Evolutionary conservation across 2,113 vertebrate genomes (phyloP), one percentile per base, ranked within the genome.

Genomic region (Lasiurus cinereus): DNA sequence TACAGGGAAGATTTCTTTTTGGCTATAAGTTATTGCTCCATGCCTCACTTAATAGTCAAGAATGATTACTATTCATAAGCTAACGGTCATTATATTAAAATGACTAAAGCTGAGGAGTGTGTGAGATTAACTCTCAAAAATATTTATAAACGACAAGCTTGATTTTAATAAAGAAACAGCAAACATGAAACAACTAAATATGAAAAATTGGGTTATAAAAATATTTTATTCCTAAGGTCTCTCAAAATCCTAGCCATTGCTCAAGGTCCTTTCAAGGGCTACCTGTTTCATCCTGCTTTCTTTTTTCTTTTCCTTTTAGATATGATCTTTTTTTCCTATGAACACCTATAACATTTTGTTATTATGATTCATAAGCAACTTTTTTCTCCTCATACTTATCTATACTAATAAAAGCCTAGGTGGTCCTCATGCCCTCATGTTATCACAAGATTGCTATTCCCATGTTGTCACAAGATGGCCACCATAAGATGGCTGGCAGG

Each of bases 101-200:
- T 83, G 43, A 70, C 31, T 70, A 36, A 88, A n/a, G 43, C 6
- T 48, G 22, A 93, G 64, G 43, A 70, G 11, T 43, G 10, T 69
- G 19, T n/a, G 50, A 24, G 22, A 43, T 52, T 83, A 73, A 83
- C 8, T 33, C 19, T 70, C 50, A 46, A 72, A 74, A 66, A 66
- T 59, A 6, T 72, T 92, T 39, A 56, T 88, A 73, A 91, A 93
- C 50, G 15, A 62, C n/a, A 93, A 91, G 39, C 0, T 74, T n/a
- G 11, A 74, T 88, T 21, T n/a, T 56, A 91, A 78, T 78, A 78
- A 78, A 66, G 31, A 69, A 80, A 22, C 13, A 74, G 18, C 27
- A 62, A 86, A 77, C 24, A 54, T 0, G 1, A 89, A 94, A 46
- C 74, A 64, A 74, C 52, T 62, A 76, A 86, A 12, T 33, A 76